A percentile compares a stretch with the other conserved stretches of the same genome.
Evolutionary conservation across 2,113 vertebrate genomes (phyloP).

Genomic region (Mobula birostris): DNA sequence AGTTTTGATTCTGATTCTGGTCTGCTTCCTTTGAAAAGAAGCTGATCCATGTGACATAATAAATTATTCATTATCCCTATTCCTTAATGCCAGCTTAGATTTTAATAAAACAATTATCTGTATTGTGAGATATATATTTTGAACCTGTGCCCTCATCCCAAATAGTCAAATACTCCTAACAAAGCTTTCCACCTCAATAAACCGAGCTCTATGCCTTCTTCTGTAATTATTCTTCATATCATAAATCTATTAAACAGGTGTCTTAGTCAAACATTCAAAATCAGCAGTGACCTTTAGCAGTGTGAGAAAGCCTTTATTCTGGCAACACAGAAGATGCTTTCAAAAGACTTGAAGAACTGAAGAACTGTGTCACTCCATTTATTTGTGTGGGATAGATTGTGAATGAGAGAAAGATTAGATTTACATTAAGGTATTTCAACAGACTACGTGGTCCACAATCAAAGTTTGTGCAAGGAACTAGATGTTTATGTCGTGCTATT

Average conservation of each 20-base stretch:
- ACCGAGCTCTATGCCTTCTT: background rate
- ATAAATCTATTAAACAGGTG: background rate
- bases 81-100: background rate
- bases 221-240: background rate
- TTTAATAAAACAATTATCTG: background rate
- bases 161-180: background rate
- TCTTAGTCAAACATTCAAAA: no score
- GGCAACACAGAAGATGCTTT: background rate
- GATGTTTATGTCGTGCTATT: background rate
- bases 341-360: background rate
- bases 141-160: background rate
- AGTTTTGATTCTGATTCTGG: no score
- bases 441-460: background rate
- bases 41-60: background rate
- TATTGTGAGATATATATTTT: background rate
- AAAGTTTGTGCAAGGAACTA: background rate
- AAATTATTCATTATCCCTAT: background rate
- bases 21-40: background rate
- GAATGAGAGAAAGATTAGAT: background rate
- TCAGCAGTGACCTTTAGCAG: background rate
- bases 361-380: background rate
- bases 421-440: background rate
- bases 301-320: background rate
- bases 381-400: background rate
- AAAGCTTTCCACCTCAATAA: background rate